Evolutionary conservation across 1,140 invertebrate genomes (phyloP).

Genomic region (Anoplophora glabripennis): DNA sequence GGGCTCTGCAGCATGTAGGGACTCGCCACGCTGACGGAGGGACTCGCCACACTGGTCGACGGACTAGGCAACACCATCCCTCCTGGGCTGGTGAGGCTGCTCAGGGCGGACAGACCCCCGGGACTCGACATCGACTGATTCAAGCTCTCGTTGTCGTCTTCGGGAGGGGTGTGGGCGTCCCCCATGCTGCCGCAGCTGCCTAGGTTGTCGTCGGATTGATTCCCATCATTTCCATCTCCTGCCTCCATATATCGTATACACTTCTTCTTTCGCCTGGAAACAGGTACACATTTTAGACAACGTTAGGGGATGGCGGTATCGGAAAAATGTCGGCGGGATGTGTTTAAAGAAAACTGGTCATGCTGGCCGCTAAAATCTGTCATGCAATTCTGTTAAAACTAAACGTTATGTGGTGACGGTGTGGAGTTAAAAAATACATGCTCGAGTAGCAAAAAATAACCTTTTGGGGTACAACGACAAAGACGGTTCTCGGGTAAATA

Average conservation of each 20-base stretch:
- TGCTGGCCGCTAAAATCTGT: not conserved
- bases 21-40: conserved; percentile 59
- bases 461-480: too few relatives aligned
- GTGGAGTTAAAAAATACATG: not conserved
- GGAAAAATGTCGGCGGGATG: not conserved
- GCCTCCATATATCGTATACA: conserved; percentile 92
- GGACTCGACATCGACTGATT: conserved; percentile 73
- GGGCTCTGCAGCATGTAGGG: conserved; percentile 57
- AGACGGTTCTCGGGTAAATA: too few relatives aligned
- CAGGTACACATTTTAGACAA: not conserved
- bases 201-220: conserved; percentile 75
- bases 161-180: conserved; percentile 64
- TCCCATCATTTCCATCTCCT: conserved; percentile 67
- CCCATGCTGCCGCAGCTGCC: conserved; percentile 74
- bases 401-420: not conserved
- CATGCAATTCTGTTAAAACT: conserved; percentile 14
- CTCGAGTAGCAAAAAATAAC: not conserved
- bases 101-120: conserved; percentile 70
- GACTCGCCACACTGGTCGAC: conserved; percentile 65
- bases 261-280: conserved; percentile 95
- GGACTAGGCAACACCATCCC: conserved; percentile 65
- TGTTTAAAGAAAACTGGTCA: conserved; percentile 4
- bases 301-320: too few relatives aligned
- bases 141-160: conserved; percentile 62
- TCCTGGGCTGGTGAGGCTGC: conserved; percentile 73